Base-by-base conservation (phyloP, 2,113 vertebrate genomes). In the Forbesichthys agassizii region DNA sequence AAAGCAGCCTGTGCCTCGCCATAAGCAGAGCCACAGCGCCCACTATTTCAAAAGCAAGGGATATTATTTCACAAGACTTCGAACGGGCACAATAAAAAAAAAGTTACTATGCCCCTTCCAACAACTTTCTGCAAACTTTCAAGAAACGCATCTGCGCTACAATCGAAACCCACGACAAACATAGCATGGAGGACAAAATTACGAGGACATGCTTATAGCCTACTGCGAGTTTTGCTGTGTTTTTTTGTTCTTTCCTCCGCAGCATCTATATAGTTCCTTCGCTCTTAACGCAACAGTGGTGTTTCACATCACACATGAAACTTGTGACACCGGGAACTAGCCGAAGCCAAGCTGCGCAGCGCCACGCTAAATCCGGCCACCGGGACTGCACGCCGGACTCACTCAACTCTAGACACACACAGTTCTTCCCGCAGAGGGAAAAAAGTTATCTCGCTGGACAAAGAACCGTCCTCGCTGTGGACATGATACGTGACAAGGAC, bases 31-130 rank as follows among this genome's bases (percentile, higher is more conserved):
- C 94, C 94, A 94, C 92, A 97, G 96, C 96, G 96, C 96, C 96
- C 96, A 97, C 96, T 96, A 96, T 95, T 96, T 90, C 92, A 93
- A 84, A 85, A 94, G 89, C 87, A 87, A 90, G 95, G 95, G 95
- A 96, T 93, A 93, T 92, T 87, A 94, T 93, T 94, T 94, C 94
- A 92, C 93, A 91, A 94, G 93, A 93, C 93, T 90, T 91, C 88
- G 89, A 94, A 90, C 84, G 87, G 36, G 84, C 92, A 93, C 89
- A 86, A 73, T 85, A 80, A 83, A 89, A 88, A 16, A 90, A 92
- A 95, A 94, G 94, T 94, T 95, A 90, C 89, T 90, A 82, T 94
- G 27, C 27, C 87, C 92, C 90, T 93, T 88, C 92, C 92, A 89
- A 88, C 93, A 96, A 96, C 92, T 96, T 95, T 92, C 90, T 81